Evolutionary conservation across 2,888 invertebrate species (phyloP).

Genomic region (Eudemis profundana): DNA sequence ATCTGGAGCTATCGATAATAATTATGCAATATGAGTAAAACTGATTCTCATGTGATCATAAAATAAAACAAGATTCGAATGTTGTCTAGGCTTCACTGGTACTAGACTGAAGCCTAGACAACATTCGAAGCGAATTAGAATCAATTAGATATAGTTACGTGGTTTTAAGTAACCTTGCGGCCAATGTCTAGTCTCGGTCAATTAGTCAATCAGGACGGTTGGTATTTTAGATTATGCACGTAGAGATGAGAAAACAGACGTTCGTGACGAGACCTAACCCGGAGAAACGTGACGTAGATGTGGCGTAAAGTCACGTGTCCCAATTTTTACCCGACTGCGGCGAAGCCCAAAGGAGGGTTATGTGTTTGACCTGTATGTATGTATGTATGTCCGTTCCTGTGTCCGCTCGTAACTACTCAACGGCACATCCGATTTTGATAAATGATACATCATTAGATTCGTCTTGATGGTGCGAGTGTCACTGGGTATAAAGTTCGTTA

Average conservation of each 20-base stretch:
- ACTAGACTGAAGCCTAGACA: too few species aligned
- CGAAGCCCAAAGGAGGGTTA: too few species aligned
- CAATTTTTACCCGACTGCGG: too few species aligned
- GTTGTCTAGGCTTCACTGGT: neutral
- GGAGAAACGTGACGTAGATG: neutral
- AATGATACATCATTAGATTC: too few species aligned
- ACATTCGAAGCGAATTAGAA: constrained; percentile 32
- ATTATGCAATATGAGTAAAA: neutral
- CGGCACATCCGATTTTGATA: too few species aligned
- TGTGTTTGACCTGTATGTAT: too few species aligned
- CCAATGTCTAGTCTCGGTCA: constrained; percentile 34
- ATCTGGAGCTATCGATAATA: neutral
- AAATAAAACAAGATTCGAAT: neutral
- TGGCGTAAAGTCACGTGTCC: neutral
- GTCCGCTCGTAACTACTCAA: too few species aligned
- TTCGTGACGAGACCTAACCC: neutral
- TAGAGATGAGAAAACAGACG: neutral
- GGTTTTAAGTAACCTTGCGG: constrained; percentile 39
- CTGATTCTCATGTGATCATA: too few species aligned
- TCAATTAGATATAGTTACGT: constrained; percentile 40
- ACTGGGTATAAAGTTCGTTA: too few species aligned
- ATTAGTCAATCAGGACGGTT: constrained; percentile 34
- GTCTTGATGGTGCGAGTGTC: too few species aligned
- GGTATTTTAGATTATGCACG: constrained; percentile 33
- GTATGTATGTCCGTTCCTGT: too few species aligned